phyloP scores from a whole-genome alignment of 2,113 vertebrate species.

The Cariama cristata region DNA sequence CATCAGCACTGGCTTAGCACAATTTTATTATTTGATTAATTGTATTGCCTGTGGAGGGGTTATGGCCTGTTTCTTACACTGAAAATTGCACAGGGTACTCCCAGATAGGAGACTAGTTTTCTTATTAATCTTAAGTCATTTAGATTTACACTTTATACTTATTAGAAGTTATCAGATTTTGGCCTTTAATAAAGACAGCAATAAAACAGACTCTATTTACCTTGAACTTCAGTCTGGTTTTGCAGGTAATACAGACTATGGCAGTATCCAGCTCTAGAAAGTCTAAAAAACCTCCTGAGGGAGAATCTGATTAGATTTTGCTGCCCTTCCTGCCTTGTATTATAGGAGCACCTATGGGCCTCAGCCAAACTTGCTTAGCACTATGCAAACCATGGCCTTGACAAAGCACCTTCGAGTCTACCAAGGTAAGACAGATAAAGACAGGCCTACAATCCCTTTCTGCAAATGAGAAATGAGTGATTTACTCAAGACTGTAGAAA shows the following conservation, averaged over 20 bases:
- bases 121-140: neutral
- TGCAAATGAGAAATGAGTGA: neutral
- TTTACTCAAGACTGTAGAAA: neutral
- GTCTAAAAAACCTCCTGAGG: neutral
- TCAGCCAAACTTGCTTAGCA: neutral
- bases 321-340: neutral
- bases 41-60: neutral
- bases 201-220: neutral
- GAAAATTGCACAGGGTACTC: neutral
- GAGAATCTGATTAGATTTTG: neutral
- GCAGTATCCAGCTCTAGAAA: neutral
- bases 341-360: neutral
- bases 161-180: neutral
- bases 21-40: constrained; percentile 39
- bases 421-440: neutral
- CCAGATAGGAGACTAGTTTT: neutral
- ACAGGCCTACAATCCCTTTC: neutral
- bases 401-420: neutral
- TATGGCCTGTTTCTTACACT: neutral
- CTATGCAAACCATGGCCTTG: neutral
- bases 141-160: neutral
- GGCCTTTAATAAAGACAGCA: neutral
- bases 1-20: neutral
- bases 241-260: neutral
- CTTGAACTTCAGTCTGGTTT: neutral